Conservation (phyloP, 2,888 invertebrate species). For the Periphyllus acericola region DNA sequence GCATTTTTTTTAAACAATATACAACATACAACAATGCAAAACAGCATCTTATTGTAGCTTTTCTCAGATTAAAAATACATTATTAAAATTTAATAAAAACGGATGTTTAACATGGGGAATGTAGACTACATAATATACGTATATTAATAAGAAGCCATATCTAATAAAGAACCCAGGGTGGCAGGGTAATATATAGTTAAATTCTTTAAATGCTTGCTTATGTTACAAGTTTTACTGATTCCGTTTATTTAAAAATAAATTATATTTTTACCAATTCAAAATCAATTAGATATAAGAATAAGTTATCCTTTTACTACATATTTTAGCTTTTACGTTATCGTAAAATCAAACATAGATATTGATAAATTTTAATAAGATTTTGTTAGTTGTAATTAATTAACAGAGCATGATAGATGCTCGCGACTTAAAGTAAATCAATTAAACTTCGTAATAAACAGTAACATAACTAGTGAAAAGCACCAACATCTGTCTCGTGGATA, state of each 20-base stretch:
- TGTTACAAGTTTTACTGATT: no score
- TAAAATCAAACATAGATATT: neutral
- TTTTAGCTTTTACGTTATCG: neutral
- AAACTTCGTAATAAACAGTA: slow-evolving; percentile 18
- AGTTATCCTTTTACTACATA: neutral
- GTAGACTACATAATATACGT: neutral
- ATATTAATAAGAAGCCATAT: neutral
- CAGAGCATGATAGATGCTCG: slow-evolving; percentile 1
- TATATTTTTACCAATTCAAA: no score
- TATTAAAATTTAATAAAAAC: neutral
- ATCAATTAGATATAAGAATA: neutral
- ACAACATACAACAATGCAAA: no score
- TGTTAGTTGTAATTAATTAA: slow-evolving; percentile 12
- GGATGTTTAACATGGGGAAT: neutral
- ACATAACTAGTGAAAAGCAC: slow-evolving; percentile 18
- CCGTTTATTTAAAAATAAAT: no score
- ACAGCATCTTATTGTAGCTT: no score
- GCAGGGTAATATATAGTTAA: neutral
- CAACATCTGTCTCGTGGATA: slow-evolving; percentile 15
- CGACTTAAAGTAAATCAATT: slow-evolving; percentile 39
- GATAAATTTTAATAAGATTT: neutral
- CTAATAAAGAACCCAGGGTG: neutral
- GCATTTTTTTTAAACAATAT: no score
- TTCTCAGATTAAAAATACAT: neutral
- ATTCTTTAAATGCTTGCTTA: neutral